Evolutionary conservation across 2,888 invertebrate genomes (phyloP), one percentile per base, ranked within the genome.

Genomic region (Drosophila kambysellisi): DNA sequence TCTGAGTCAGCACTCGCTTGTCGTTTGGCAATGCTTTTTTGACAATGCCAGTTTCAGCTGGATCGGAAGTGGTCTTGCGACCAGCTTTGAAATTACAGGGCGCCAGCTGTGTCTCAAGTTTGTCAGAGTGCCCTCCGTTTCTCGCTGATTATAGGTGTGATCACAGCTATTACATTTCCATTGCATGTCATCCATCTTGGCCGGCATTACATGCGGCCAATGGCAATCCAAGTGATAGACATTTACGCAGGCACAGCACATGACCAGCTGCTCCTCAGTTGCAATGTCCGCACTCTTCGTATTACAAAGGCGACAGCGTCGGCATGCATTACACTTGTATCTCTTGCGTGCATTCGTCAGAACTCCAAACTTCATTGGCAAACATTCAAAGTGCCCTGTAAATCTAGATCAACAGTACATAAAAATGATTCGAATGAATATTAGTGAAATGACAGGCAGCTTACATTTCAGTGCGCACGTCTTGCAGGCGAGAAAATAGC

Each of bases 281-380:
- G 96, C 25, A 3, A 25, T 25, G 25, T 25, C 25, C 25, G 25
- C 9, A 20, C 11, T 41, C 20, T 59, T 72, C 20, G 6, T 56
- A 4, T 37, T 72, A 65, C 91, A 92, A 17, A 81, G 48, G 11
- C 95, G 95, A 93, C 98, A 98, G 15, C 96, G 96, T 93, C 97
- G 98, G 90, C 98, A 98, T 91, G 97, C 96, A 60, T 97, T 96
- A 92, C 98, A 98, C 87, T 97, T 97, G 97, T 97, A 98, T 37
- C 89, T 86, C 35, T 88, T 88, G n/a, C 92, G 90, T 0, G 92
- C 82, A n/a, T 78, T 73, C 6, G 78, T 79, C 29, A 86, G 68
- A 43, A 91, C 79, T 11, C 91, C 89, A 53, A 91, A 92, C 17
- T 80, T 81, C 0, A 88, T 71, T 1, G 81, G 74, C 29, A 92